A percentile compares a stretch with the other conserved stretches of the same genome.
Conservation (phyloP, 2,888 invertebrate genomes). For the Agapostemon virescens region DNA sequence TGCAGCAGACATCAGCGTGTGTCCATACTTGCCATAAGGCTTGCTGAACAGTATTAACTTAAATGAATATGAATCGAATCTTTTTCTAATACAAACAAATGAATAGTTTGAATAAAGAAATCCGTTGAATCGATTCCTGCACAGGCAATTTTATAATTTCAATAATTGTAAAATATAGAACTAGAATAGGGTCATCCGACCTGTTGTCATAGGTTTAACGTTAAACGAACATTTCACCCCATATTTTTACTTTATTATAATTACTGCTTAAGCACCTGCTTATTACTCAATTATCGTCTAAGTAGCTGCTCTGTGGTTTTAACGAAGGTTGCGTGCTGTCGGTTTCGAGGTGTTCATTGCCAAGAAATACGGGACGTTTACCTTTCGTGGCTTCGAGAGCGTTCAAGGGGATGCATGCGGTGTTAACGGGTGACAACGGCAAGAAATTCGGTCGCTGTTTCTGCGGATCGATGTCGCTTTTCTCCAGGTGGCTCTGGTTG, state of each 20-base stretch:
- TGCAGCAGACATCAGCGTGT: no score
- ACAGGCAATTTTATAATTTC: no score
- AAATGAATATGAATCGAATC: no score
- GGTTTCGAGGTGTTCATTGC: background rate
- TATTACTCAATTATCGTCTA: background rate
- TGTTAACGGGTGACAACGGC: constrained; percentile 72
- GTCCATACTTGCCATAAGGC: no score
- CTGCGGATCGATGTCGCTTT: constrained; percentile 47
- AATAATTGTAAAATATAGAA: no score
- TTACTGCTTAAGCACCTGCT: background rate
- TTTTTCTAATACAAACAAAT: no score
- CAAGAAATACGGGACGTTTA: constrained; percentile 15
- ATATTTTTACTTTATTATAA: background rate
- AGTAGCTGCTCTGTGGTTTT: background rate
- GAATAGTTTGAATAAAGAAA: no score
- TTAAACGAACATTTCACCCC: background rate
- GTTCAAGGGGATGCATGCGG: constrained; percentile 67
- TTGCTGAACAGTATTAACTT: no score
- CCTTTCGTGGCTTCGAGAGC: constrained; percentile 67
- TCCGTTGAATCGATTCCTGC: no score
- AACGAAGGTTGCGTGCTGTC: background rate
- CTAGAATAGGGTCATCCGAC: no score
- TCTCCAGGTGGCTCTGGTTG: constrained; percentile 36
- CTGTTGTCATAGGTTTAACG: no score
- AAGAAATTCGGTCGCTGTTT: constrained; percentile 66